A percentile compares a stretch with the other conserved stretches of the same genome.
phyloP scores from a whole-genome alignment of 2,797 vertebrate species.

The Lepilemur septentrionalis region DNA sequence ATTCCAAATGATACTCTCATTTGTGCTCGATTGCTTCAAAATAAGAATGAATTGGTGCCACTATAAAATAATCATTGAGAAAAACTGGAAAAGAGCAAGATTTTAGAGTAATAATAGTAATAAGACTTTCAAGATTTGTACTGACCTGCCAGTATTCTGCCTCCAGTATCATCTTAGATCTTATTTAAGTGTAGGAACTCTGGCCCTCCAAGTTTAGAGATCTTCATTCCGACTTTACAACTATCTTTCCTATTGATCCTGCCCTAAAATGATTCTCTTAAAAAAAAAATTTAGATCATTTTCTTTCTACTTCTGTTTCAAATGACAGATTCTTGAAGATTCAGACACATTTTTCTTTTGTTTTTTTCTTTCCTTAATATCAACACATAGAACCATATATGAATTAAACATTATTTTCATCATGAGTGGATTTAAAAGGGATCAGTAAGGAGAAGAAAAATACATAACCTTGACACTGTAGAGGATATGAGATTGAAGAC shows the following conservation, averaged over 20 bases:
- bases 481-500: constrained; percentile 50
- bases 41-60: background rate
- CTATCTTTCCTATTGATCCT: background rate
- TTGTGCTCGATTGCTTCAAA: background rate
- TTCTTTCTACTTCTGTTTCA: constrained; percentile 48
- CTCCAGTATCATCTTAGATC: background rate
- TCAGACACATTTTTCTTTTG: constrained; percentile 19
- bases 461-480: background rate
- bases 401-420: constrained; percentile 68
- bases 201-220: background rate
- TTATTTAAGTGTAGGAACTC: background rate
- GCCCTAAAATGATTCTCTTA: constrained; percentile 28
- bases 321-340: constrained; percentile 18
- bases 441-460: constrained; percentile 37
- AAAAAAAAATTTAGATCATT: background rate
- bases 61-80: constrained; percentile 15
- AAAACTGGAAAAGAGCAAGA: background rate
- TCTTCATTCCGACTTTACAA: background rate
- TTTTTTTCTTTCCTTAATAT: constrained; percentile 53
- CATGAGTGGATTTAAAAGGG: constrained; percentile 54
- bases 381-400: constrained; percentile 37
- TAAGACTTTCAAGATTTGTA: background rate
- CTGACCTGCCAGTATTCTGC: background rate
- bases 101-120: background rate
- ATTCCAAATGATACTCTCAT: background rate